These are phyloP conservation scores for Coptodon bakossiorum DNA, from an alignment of 2,113 vertebrate genomes.

Conservation along the genomic window DNA sequence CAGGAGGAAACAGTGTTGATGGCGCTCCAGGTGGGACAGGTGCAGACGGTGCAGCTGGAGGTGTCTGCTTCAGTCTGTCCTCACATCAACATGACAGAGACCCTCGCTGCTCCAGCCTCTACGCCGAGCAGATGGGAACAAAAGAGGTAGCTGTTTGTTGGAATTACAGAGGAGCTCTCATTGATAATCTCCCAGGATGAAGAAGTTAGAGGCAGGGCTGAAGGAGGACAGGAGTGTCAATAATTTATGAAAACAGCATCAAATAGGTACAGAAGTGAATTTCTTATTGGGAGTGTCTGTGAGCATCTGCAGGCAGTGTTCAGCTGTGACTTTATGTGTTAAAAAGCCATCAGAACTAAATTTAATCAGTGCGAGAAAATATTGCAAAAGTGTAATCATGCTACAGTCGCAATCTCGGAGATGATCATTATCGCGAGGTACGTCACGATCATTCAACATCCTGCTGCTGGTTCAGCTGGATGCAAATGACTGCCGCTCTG, in stretches of 20 bases:
- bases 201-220: constrained; percentile 11
- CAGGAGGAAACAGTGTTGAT: not conserved
- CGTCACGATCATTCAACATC: not conserved
- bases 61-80: constrained; percentile 51
- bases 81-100: constrained; percentile 30
- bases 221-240: constrained; percentile 35
- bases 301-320: not conserved
- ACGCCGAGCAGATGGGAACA: constrained; percentile 44
- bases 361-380: not conserved
- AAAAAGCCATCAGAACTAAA: not conserved
- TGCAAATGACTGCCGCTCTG: constrained; percentile 1
- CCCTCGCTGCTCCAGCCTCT: constrained; percentile 10
- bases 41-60: constrained; percentile 47
- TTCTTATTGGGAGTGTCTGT: not conserved
- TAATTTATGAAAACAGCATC: constrained; percentile 61
- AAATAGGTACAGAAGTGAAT: constrained; percentile 34
- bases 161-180: constrained; percentile 58
- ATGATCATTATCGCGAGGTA: not conserved
- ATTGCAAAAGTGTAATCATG: not conserved
- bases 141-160: constrained; percentile 52
- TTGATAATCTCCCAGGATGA: constrained; percentile 58
- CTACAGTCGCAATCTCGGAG: not conserved
- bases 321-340: not conserved
- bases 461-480: not conserved
- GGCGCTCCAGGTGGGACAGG: constrained; percentile 30